Evolutionary conservation across 2,888 invertebrate genomes (phyloP).

Genomic region (Malachius bipustulatus): DNA sequence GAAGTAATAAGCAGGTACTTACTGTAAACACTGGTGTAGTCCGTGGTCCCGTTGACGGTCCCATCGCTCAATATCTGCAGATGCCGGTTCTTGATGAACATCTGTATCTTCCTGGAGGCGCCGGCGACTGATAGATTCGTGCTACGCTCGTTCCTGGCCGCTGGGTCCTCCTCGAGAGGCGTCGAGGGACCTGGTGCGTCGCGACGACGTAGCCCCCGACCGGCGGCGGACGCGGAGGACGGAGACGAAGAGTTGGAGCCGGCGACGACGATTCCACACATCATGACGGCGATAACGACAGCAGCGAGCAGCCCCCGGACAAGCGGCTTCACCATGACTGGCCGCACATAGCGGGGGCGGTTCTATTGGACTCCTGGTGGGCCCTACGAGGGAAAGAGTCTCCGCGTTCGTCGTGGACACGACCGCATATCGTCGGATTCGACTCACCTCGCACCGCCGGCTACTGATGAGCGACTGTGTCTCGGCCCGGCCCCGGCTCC

Average conservation of each 20-base stretch:
- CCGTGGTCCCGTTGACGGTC: conserved; percentile 71
- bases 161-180: conserved; percentile 28
- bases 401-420: too few relatives aligned
- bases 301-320: conserved; percentile 37
- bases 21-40: conserved; percentile 74
- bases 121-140: conserved; percentile 71
- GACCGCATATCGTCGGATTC: too few relatives aligned
- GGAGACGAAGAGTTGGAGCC: too few relatives aligned
- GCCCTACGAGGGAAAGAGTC: too few relatives aligned
- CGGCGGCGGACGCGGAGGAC: conserved; percentile 20
- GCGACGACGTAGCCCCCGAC: conserved; percentile 10
- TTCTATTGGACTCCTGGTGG: too few relatives aligned
- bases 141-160: conserved; percentile 54
- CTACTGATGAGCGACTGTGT: too few relatives aligned
- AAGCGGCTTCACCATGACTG: conserved; percentile 40
- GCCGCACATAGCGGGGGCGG: conserved; percentile 36
- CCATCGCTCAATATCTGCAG: conserved; percentile 75
- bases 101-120: conserved; percentile 66
- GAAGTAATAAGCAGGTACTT: too few relatives aligned
- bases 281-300: conserved; percentile 23
- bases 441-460: too few relatives aligned
- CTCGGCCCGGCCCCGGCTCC: too few relatives aligned
- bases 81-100: conserved; percentile 74
- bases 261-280: conserved; percentile 35
- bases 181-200: conserved; percentile 14